These are phyloP conservation scores for Cardinalis cardinalis DNA, from an alignment of 2,113 vertebrate species.

Conservation along the genomic window DNA sequence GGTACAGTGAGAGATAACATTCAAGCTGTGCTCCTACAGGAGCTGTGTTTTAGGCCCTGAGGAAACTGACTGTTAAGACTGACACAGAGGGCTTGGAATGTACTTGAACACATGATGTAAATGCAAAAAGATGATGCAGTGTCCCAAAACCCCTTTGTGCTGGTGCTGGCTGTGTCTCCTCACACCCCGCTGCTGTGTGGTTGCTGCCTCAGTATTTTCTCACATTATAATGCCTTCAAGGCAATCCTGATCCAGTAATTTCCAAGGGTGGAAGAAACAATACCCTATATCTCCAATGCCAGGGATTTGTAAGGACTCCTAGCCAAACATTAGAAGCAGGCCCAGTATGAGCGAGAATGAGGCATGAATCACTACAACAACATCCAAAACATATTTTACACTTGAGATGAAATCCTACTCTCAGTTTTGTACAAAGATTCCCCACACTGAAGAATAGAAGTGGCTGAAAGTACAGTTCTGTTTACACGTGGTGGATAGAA, in stretches of 20 bases:
- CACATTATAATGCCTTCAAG: neutral
- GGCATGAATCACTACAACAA: neutral
- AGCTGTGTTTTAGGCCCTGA: neutral
- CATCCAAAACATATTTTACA: neutral
- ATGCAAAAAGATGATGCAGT: neutral
- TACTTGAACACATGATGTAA: neutral
- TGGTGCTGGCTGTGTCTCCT: neutral
- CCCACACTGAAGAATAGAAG: neutral
- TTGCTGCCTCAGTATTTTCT: neutral
- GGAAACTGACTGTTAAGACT: neutral
- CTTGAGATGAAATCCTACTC: neutral
- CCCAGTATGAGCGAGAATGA: neutral
- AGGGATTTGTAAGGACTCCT: neutral
- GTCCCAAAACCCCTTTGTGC: neutral
- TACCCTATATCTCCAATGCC: neutral
- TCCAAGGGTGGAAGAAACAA: neutral
- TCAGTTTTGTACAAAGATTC: neutral
- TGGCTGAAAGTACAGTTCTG: neutral
- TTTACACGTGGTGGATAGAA: neutral
- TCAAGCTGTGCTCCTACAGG: neutral
- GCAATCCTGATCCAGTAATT: neutral
- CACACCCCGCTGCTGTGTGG: neutral
- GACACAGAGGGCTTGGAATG: neutral
- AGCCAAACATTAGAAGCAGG: neutral
- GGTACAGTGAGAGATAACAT: neutral